Conservation (phyloP, 1,140 invertebrate genomes). For the Potamilus streckersoni region DNA sequence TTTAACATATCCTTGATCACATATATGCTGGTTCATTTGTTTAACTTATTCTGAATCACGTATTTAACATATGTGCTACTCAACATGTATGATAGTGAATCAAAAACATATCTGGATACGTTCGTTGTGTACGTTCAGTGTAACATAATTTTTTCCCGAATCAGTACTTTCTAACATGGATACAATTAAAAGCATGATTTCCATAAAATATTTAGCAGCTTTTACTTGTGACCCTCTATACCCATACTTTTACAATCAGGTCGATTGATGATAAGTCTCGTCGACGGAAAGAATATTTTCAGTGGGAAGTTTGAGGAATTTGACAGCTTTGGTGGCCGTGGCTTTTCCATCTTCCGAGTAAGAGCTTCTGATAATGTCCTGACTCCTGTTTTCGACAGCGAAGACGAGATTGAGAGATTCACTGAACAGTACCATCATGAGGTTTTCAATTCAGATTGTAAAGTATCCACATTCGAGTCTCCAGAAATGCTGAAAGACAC, state of each 20-base stretch:
- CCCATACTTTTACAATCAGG: background rate
- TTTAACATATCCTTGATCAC: too few species aligned
- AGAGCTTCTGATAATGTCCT: background rate
- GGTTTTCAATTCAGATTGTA: constrained; percentile 24
- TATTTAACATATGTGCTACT: too few species aligned
- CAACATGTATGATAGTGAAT: too few species aligned
- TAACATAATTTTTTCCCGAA: too few species aligned
- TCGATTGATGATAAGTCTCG: constrained; percentile 10
- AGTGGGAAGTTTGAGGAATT: constrained; percentile 6
- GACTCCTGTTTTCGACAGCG: constrained; percentile 13
- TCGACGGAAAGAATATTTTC: constrained; percentile 20
- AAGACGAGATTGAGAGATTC: constrained; percentile 19
- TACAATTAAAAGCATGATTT: too few species aligned
- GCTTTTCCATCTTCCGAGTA: constrained; percentile 19
- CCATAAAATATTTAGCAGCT: too few species aligned
- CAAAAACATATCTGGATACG: too few species aligned
- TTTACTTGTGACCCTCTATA: too few species aligned
- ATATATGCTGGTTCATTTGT: too few species aligned
- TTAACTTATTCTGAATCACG: too few species aligned
- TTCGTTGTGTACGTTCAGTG: too few species aligned
- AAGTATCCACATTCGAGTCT: constrained; percentile 1
- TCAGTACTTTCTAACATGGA: too few species aligned
- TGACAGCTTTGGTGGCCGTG: constrained; percentile 21
- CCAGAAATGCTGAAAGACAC: constrained; percentile 17
- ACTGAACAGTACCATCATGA: constrained; percentile 10